Evolutionary conservation across 2,113 vertebrate genomes (phyloP), one percentile per base, ranked within the genome.

Genomic region (Xiphias gladius): DNA sequence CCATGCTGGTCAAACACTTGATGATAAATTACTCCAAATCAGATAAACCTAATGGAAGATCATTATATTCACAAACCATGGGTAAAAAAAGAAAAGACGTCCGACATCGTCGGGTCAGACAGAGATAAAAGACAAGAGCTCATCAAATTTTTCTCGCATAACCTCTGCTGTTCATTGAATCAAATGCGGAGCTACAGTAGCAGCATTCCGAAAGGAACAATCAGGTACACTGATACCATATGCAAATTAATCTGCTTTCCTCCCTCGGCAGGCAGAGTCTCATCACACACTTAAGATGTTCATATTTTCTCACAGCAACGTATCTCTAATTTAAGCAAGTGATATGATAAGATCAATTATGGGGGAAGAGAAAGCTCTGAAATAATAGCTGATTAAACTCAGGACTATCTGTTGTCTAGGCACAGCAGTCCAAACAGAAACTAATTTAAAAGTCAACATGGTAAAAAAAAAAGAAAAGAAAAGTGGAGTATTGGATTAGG

Each of bases 311-410:
- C 59, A 65, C 39, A 76, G 54, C 41, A 70, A 72, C 64, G 69
- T 64, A 79, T 80, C 76, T 83, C 79, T 88, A 76, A 89, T 90
- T 84, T 73, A 63, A 81, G 75, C 66, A 80, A 90, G 85, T 81
- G 54, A 78, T 70, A 81, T 10, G 5, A 86, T 88, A 67, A 86
- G 64, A 74, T 69, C 81, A 89, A 86, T 89, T 78, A 89, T 9
- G 43, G 63, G 37, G 22, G 28, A 65, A 73, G 37, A 54, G 43
- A 37, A 71, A 79, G 65, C 68, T 82, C 78, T 85, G 46, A 84
- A 71, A 77, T 68, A 32, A 65, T 39, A 73, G 58, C 58, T 41
- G 61, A 74, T 62, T 67, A 83, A 79, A 71, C 28, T 7, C 14
- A 0, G 22, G 7, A 7, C 46, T 69, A 61, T 73, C 55, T 73